Base-by-base conservation (phyloP, 2,113 vertebrate species). In the Gallinago media region DNA sequence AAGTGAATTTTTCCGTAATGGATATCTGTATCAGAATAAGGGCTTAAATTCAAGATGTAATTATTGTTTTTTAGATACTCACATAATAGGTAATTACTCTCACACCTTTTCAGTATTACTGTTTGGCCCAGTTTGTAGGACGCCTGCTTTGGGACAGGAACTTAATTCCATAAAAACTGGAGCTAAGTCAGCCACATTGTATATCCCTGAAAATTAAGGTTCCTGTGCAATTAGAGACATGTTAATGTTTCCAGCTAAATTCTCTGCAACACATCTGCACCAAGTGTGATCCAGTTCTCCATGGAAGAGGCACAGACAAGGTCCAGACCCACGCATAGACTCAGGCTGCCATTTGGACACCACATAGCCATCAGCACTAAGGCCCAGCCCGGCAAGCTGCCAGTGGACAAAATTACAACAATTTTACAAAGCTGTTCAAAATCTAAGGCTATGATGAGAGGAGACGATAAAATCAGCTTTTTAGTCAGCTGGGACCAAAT, bases 61-160 rank as follows among this genome's bases (percentile, higher is more conserved):
- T 90, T 85, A 86, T 62, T 94, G 49, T 8, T 78, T 94, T 88
- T 93, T 83, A 84, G 79, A 59, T 67, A 52, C 62, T 85, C 47
- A 25, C 23, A 52, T 31, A 49, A 47, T 25, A 52, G 62, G 61
- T 75, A 90, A 88, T 95, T 94, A 83, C 74, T 88, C 46, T 85
- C 52, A 85, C 32, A 76, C 59, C 29, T 84, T 85, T 76, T 56
- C 78, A 78, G 5, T 49, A 46, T 12, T 23, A 40, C 23, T 81
- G 47, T 94, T 94, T 67, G 88, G 34, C 65, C 93, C 38, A 27
- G 63, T 88, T 90, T 88, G 72, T 92, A 86, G 79, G 83, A 80
- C 36, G 20, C 44, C 71, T 83, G 59, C 74, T 90, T 67, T 76
- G 38, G 59, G 75, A 85, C 58, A 77, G 63, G 49, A 89, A 31